A percentile compares a stretch with the other conserved stretches of the same genome.
These are phyloP conservation scores for Aphelenchoides fujianensis DNA, from an alignment of 1,140 invertebrate genomes.

Conservation along the genomic window DNA sequence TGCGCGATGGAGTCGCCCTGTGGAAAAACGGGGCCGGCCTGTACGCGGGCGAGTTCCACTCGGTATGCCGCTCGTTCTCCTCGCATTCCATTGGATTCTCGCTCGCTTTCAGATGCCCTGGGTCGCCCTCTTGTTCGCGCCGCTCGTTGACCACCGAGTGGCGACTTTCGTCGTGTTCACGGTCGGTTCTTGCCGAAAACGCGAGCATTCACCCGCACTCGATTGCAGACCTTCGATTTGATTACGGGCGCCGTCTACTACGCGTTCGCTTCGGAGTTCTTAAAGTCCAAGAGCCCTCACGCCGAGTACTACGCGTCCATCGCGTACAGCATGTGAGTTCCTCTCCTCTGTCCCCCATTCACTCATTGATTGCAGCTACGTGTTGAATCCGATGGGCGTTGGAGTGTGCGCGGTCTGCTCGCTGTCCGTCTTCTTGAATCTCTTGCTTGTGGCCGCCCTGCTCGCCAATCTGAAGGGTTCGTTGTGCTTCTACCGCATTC, in stretches of 20 bases:
- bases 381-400: slow-evolving; percentile 8
- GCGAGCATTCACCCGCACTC: slow-evolving; percentile 7
- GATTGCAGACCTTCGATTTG: slow-evolving; percentile 12
- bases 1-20: slow-evolving; percentile 3
- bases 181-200: not conserved
- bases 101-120: slow-evolving; percentile 3
- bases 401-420: slow-evolving; percentile 14
- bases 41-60: slow-evolving; percentile 14
- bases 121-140: not conserved
- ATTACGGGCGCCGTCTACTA: not conserved
- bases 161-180: not conserved
- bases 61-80: too few species aligned
- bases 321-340: too few species aligned
- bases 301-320: not conserved
- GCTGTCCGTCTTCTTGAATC: slow-evolving; percentile 6
- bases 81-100: not conserved
- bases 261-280: not conserved
- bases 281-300: not conserved
- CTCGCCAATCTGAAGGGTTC: not conserved
- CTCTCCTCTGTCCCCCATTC: too few species aligned
- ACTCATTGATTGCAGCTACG: too few species aligned
- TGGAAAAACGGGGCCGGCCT: not conserved
- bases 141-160: not conserved
- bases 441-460: not conserved
- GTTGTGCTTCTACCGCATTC: not conserved